These are phyloP conservation scores for Cylloceria caligata DNA, from an alignment of 2,888 invertebrate genomes.

Conservation along the genomic window DNA sequence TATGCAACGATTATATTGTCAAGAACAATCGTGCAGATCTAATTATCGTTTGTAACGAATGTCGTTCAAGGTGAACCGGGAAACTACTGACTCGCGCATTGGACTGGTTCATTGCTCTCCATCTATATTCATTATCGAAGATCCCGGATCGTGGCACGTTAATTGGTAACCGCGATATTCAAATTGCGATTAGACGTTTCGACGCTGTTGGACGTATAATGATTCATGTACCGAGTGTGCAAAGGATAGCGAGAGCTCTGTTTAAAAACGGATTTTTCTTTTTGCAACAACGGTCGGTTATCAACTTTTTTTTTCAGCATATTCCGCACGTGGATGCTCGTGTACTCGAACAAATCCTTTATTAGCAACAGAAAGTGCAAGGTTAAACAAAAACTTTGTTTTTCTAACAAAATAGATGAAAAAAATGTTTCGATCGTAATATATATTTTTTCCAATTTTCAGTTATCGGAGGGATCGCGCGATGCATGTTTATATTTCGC, in stretches of 20 bases:
- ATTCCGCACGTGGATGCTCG: neutral
- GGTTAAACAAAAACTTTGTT: neutral
- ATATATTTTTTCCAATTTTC: neutral
- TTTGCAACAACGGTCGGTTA: too few relatives aligned
- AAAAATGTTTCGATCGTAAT: neutral
- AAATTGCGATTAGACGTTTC: slow-evolving; percentile 1
- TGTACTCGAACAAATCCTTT: neutral
- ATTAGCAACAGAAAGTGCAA: neutral
- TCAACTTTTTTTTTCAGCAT: too few relatives aligned
- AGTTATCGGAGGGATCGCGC: slow-evolving; percentile 14
- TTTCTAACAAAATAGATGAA: neutral
- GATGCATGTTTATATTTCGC: slow-evolving; percentile 4
- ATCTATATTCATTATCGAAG: neutral
- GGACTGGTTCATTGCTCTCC: slow-evolving; percentile 6
- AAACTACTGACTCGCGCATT: neutral
- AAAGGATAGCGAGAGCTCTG: too few relatives aligned
- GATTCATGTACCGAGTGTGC: neutral
- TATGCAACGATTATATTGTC: slow-evolving; percentile 24
- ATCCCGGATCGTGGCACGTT: slow-evolving; percentile 17
- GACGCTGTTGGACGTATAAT: neutral
- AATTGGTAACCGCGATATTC: slow-evolving; percentile 17
- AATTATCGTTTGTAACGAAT: slow-evolving; percentile 43
- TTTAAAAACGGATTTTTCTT: too few relatives aligned
- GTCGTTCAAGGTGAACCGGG: slow-evolving; percentile 7
- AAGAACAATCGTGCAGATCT: slow-evolving; percentile 36